Base-by-base conservation (phyloP, 1,140 invertebrate species). In the Aphelenchoides besseyi region DNA sequence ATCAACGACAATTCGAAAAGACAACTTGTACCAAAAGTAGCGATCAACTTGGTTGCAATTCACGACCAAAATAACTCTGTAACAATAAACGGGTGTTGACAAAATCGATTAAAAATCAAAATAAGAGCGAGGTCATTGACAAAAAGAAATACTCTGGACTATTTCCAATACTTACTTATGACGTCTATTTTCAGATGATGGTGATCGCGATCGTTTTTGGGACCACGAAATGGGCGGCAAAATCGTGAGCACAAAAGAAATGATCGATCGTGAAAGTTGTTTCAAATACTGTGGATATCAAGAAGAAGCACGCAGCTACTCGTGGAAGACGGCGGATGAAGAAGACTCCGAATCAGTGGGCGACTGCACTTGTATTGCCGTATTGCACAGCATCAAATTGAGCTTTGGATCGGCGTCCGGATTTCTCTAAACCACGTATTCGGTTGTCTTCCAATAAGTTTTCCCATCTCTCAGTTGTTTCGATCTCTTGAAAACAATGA, bases 141-240 rank as follows among this genome's bases (percentile, higher is more conserved):
- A n/a, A n/a, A n/a, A n/a, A n/a, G n/a, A n/a, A n/a, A n/a, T n/a
- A n/a, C n/a, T n/a, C n/a, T n/a, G n/a, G n/a, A n/a, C n/a, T n/a
- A n/a, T n/a, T n/a, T n/a, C n/a, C n/a, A n/a, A n/a, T n/a, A n/a
- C n/a, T n/a, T n/a, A n/a, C n/a, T n/a, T n/a, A n/a, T n/a, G n/a
- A n/a, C 30, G 16, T 16, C 5, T 5, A 8, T 35, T 76, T 77
- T 32, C 30, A 79, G 77, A 71, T 35, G 79, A 79, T 41, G 37
- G 54, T n/a, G 77, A 81, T 28, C 70, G 77, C 8, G 77, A 79
- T 36, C 69, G 79, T 23, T 78, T 79, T 37, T 79, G 79, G 74
- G 77, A 79, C 55, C 77, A 79, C 57, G 77, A 79, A 67, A 28
- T 79, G 23, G 57, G 53, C n/a, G 77, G 77, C 3, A 55, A 63